phyloP scores from a whole-genome alignment of 2,888 invertebrate genomes.

The Uropetala carovei region DNA sequence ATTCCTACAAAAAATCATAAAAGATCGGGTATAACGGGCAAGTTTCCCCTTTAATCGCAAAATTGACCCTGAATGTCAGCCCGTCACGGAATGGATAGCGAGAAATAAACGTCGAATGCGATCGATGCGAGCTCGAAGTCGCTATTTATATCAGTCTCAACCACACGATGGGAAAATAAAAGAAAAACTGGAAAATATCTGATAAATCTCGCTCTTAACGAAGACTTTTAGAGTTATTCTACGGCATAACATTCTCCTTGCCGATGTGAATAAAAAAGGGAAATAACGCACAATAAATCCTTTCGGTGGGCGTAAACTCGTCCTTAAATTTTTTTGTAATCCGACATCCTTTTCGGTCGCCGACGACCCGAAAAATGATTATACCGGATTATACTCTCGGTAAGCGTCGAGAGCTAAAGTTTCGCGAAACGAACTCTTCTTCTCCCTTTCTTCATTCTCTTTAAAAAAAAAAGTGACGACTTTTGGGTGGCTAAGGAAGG shows the following conservation, averaged over 20 bases:
- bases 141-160: not conserved
- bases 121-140: no score
- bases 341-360: not conserved
- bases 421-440: not conserved
- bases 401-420: slow-evolving; percentile 55
- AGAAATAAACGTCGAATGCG: no score
- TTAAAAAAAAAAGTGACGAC: not conserved
- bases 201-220: not conserved
- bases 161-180: not conserved
- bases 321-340: not conserved
- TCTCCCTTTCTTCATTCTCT: slow-evolving; percentile 43
- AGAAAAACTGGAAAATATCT: not conserved
- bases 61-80: no score
- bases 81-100: no score
- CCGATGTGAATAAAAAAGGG: no score
- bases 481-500: not conserved
- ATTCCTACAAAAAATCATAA: no score
- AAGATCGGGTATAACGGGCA: no score
- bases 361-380: slow-evolving; percentile 57
- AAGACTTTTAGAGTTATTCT: no score
- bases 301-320: slow-evolving; percentile 21
- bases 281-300: not conserved
- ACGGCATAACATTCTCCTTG: no score
- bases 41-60: no score
- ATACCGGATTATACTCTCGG: slow-evolving; percentile 36